A percentile compares a stretch with the other conserved stretches of the same genome.
Evolutionary conservation across 2,113 vertebrate species (phyloP).

Genomic region (Thymallus thymallus): DNA sequence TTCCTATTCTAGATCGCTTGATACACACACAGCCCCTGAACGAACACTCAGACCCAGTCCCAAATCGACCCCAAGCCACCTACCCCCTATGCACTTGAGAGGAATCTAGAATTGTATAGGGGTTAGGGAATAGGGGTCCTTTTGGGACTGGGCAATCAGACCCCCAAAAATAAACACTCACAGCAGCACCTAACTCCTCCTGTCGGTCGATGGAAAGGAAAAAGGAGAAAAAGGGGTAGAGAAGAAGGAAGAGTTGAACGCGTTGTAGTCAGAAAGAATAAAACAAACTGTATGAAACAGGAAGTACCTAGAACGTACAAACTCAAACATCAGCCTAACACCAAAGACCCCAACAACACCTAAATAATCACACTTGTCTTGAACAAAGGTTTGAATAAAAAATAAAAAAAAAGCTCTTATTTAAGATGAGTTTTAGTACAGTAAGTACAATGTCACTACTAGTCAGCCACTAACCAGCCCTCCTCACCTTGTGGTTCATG

Average conservation of each 20-base stretch:
- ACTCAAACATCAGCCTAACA: neutral
- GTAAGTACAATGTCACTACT: no score
- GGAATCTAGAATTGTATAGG: no score
- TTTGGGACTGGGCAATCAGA: neutral
- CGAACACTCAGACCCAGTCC: neutral
- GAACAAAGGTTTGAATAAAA: no score
- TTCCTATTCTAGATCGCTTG: no score
- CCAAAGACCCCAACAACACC: no score
- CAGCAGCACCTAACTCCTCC: slow-evolving; percentile 11
- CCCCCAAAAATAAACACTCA: slow-evolving; percentile 8
- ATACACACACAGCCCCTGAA: neutral
- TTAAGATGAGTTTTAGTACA: no score
- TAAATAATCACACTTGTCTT: no score
- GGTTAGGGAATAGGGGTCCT: no score
- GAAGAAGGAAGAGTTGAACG: neutral
- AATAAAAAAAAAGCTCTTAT: no score
- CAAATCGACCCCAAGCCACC: no score
- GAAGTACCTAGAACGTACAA: neutral
- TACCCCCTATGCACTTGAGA: no score
- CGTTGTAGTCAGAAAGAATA: neutral
- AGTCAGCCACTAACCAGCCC: neutral
- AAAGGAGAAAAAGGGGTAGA: neutral
- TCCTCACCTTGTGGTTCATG: slow-evolving; percentile 98
- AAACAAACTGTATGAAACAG: neutral
- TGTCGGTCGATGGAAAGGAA: neutral